Evolutionary conservation across 1,140 invertebrate genomes (phyloP), one percentile per base, ranked within the genome.

Genomic region (Achatina immaculata): DNA sequence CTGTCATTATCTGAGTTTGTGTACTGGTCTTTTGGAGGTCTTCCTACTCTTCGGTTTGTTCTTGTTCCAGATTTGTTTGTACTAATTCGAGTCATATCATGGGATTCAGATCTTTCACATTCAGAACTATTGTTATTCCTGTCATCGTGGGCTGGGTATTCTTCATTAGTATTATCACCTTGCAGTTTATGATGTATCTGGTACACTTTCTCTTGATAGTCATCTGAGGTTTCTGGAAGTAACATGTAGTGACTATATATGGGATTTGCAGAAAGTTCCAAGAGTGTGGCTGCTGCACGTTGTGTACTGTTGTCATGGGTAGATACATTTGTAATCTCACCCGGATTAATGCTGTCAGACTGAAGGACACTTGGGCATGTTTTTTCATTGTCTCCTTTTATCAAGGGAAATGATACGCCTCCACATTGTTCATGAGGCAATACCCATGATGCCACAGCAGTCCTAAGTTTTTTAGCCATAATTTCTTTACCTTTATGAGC

Each of bases 141-240:
- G 28, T 24, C 9, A 6, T 45, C 40, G 0, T 73, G 42, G 11
- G 42, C 11, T 73, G 31, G 3, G 28, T 48, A n/a, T 28, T 1
- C 9, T 16, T 48, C 28, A 43, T 7, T n/a, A 9, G 3, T 24
- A 7, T 40, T 28, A 40, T n/a, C 9, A 24, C 42, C 40, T 1
- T 31, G 14, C 11, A 73, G 24, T 34, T 11, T 51, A 28, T 42
- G 71, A 11, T 73, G 71, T n/a, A 73, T 24, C 28, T 73, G 71
- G 28, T 73, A 73, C n/a, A 73, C 43, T 51, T 73, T 73, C 43
- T 73, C 71, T 19, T 73, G 71, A 73, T 51, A 73, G 21, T 11
- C 14, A 16, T 51, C 43, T 4, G 71, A 73, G 4, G 43, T 48
- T 48, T 73, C 71, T 28, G 71, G 71, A 48, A 19, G 48, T 45